phyloP scores from a whole-genome alignment of 2,113 vertebrate species.

The human (Homo sapiens) region DNA sequence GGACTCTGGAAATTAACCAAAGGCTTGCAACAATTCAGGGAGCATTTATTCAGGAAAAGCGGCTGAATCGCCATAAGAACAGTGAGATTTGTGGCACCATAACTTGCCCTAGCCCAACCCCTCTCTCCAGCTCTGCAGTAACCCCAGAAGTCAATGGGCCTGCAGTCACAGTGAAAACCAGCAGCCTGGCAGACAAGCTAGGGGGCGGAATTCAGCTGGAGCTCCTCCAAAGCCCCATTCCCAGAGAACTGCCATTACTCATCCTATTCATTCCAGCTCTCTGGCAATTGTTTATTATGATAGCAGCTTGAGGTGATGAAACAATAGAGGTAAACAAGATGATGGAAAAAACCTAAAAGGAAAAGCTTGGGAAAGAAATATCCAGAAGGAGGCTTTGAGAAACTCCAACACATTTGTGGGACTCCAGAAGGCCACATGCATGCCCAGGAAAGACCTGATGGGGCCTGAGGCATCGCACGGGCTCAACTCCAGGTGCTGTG shows the following conservation, averaged over 20 bases:
- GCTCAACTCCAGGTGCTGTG: neutral
- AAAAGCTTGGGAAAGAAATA: neutral
- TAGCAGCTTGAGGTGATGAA: accelerated
- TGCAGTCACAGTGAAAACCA: accelerated
- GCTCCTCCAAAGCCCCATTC: neutral
- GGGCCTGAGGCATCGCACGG: accelerated
- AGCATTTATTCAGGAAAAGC: neutral
- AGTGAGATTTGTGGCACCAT: accelerated
- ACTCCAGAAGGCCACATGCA: accelerated
- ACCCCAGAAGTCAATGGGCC: neutral
- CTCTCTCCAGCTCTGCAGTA: neutral
- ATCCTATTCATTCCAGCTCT: neutral
- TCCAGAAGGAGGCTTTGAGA: neutral
- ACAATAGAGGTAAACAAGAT: too few species aligned
- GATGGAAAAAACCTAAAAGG: neutral
- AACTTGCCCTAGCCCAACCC: accelerated
- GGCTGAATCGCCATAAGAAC: accelerated
- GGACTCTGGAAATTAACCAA: neutral
- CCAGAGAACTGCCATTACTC: accelerated
- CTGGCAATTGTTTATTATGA: neutral
- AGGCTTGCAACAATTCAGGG: neutral
- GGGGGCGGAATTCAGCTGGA: accelerated
- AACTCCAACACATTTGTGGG: neutral
- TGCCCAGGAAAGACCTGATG: accelerated
- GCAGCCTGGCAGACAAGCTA: accelerated